phyloP scores from a whole-genome alignment of 1,140 invertebrate species.

The Tribolium castaneum region DNA sequence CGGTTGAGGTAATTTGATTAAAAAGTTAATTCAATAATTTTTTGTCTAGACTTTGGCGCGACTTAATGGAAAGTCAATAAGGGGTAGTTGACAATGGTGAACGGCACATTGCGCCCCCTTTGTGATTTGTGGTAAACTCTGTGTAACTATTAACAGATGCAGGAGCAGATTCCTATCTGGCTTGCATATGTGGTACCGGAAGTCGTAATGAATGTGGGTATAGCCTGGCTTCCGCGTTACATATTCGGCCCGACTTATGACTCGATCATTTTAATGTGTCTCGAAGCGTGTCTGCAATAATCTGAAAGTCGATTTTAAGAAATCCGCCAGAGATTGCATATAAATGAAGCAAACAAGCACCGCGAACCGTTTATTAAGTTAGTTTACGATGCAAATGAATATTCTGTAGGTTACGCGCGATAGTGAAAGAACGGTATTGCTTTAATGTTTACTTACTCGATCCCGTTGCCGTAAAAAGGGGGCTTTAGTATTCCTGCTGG shows the following conservation, averaged over 20 bases:
- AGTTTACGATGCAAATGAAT: slow-evolving; percentile 23
- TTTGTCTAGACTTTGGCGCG: not conserved
- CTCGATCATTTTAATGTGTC: not conserved
- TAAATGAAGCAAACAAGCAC: slow-evolving; percentile 17
- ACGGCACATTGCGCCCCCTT: not conserved
- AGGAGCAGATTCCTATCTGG: not conserved
- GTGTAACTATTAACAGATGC: not conserved
- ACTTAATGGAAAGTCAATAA: not conserved
- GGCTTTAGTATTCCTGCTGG: slow-evolving; percentile 56
- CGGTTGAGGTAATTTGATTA: too few species aligned
- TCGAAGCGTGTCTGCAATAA: not conserved
- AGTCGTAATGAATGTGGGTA: not conserved
- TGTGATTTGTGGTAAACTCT: not conserved
- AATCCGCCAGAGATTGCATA: not conserved
- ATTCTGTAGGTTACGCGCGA: slow-evolving; percentile 16
- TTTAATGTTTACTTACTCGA: slow-evolving; percentile 53
- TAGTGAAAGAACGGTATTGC: slow-evolving; percentile 23
- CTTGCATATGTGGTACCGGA: not conserved
- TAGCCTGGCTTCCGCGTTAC: not conserved
- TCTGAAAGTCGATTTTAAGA: slow-evolving; percentile 13
- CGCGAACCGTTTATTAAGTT: slow-evolving; percentile 14
- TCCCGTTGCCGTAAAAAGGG: slow-evolving; percentile 64
- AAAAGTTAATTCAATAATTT: too few species aligned
- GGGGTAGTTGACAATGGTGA: not conserved
- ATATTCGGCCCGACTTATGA: not conserved